Evolutionary conservation across 23 tunicate genomes (phyloP).

Genomic region (Corella eumyota): DNA sequence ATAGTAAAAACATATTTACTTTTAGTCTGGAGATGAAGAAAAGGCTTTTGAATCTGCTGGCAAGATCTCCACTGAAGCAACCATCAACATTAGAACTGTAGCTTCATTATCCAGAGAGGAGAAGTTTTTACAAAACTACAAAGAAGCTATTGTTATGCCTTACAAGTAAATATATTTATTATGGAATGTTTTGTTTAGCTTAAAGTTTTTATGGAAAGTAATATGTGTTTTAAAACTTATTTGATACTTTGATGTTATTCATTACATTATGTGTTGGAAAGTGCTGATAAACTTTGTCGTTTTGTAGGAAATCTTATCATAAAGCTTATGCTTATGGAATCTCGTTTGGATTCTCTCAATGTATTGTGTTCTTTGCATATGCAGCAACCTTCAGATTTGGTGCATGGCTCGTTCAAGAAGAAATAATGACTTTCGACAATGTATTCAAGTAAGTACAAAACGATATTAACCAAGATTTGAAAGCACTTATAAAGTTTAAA

Average conservation of each 20-base stretch:
- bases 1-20: not conserved
- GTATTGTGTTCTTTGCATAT: constrained; percentile 95
- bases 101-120: constrained; percentile 85
- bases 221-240: no score
- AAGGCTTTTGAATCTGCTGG: constrained; percentile 93
- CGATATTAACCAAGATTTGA: not conserved
- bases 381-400: constrained; percentile 95
- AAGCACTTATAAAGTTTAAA: no score
- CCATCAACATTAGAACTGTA: constrained; percentile 87
- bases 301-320: constrained; percentile 46
- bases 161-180: constrained; percentile 25
- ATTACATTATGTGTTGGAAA: not conserved
- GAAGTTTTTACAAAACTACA: constrained; percentile 45
- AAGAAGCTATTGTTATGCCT: constrained; percentile 37
- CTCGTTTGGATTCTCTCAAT: constrained; percentile 88
- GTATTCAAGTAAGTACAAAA: constrained; percentile 92
- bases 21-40: constrained; percentile 51
- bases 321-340: constrained; percentile 79
- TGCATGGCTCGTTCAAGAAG: constrained; percentile 69
- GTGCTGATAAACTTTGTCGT: not conserved
- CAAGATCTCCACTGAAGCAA: constrained; percentile 79
- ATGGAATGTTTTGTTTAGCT: no score
- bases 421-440: constrained; percentile 55
- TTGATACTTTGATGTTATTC: not conserved
- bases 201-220: no score